Evolutionary conservation across 2,113 vertebrate species (phyloP), one percentile per base, ranked within the genome.

Genomic region (Cyrtonyx montezumae): DNA sequence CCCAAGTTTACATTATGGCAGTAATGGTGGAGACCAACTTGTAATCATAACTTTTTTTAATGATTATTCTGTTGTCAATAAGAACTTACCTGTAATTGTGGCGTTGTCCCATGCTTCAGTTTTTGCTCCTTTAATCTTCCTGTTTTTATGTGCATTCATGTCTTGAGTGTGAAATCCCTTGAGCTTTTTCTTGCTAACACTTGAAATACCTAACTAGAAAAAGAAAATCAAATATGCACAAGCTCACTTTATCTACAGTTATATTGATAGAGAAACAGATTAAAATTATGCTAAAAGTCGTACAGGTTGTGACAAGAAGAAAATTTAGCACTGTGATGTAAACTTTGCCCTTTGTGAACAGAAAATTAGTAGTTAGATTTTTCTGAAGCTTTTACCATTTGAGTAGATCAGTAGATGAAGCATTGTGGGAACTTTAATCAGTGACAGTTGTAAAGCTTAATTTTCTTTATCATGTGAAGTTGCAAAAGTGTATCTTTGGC

Each of bases 381-480:
- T 51, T 87, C 61, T 63, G 30, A 92, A 89, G 65, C 28, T 67
- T 93, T 88, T 80, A 68, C 66, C 55, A 92, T 95, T 30, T 80
- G 37, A 48, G n/a, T 51, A 85, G 93, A 85, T 85, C 53, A 69
- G 71, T 70, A 83, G 88, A 53, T 79, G 78, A 91, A 63, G 79
- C 9, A 0, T 84, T 62, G 75, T 80, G 84, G 76, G 92, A 88
- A 90, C 1, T 4, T 93, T 95, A 84, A 95, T 93, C 79, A 79
- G 58, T 90, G 92, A 84, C 88, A 91, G 30, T 30, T 81, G 12
- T 69, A 88, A 96, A 71, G 62, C 69, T 42, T 42, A 13, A 67
- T 67, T 87, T 84, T 74, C 87, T 90, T 97, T 95, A 79, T 30
- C 89, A 65, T 95, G 45, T 88, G 91, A 94, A 80, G n/a, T 74